A percentile compares a stretch with the other conserved stretches of the same genome.
Evolutionary conservation across 2,797 vertebrate species (phyloP).

Genomic region (Channallabes apus): DNA sequence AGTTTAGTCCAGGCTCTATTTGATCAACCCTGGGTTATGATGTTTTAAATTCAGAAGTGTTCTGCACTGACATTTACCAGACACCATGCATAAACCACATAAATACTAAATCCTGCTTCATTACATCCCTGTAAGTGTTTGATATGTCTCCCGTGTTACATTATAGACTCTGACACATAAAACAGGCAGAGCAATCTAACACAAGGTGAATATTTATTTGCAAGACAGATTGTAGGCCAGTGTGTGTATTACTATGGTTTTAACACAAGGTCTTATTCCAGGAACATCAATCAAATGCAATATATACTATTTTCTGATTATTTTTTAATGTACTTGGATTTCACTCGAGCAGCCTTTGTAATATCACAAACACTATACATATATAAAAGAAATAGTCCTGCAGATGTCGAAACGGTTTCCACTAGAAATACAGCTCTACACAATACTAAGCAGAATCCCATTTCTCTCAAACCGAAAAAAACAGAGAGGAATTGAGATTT

Average conservation of each 20-base stretch:
- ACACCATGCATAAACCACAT: not conserved
- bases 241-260: conserved; percentile 47
- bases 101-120: not conserved
- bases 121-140: not conserved
- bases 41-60: not conserved
- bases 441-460: not conserved
- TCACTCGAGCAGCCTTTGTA: conserved; percentile 14
- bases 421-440: conserved; percentile 16
- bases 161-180: conserved; percentile 26
- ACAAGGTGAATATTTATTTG: conserved; percentile 25
- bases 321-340: conserved; percentile 14
- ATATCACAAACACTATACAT: conserved; percentile 28
- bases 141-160: not conserved
- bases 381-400: conserved; percentile 15
- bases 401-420: conserved; percentile 9
- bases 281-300: conserved; percentile 34
- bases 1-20: not conserved
- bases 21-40: not conserved
- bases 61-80: not conserved
- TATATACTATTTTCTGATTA: conserved; percentile 30
- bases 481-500: not conserved
- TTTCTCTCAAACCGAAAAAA: not conserved
- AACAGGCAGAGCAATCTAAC: conserved; percentile 34
- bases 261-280: conserved; percentile 40
- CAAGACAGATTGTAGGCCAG: conserved; percentile 40